Base-by-base conservation (phyloP, 2,113 vertebrate species). In the Penelope pileata region DNA sequence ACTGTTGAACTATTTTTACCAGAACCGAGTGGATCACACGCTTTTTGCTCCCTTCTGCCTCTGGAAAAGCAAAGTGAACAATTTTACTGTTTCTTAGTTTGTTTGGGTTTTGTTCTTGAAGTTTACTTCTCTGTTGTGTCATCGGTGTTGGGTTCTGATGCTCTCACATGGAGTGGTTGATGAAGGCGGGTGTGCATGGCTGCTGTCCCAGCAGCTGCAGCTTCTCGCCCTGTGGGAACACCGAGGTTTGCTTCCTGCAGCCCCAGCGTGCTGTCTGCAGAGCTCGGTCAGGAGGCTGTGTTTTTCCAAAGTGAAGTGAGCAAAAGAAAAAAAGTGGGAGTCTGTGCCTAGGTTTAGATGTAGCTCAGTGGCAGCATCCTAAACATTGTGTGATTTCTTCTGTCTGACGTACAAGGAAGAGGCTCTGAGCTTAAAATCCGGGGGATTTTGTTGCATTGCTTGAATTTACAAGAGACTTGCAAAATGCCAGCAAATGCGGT, bases 51-150 rank as follows among this genome's bases (percentile, higher is more conserved):
- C 53, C 6, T n/a, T 12, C 76, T 42, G 76, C 11, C 11, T 2
- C 34, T 9, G 50, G 32, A 13, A 47, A 21, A 10, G 85, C 81
- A 32, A 15, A 88, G 6, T 21, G 69, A 11, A 2, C 64, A 1
- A 0, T 6, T 0, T 26, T 12, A 6, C 6, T 10, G 29, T 2
- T 8, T 42, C 23, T n/a, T n/a, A 58, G 3, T 1, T 2, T 4
- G 22, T 29, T 26, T 1, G 42, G 5, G 34, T 19, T 2, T 32
- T 42, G 4, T 34, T 45, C 15, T 5, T 23, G 30, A 67, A 90
- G 50, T 92, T 94, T 23, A 9, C 27, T 68, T 38, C 75, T 51
- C 3, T 10, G 16, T 23, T 30, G 34, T 78, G 60, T 22, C 27
- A 6, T 32, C 51, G 7, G 9, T 21, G 0, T 30, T 67, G 3